Percentiles rank a stretch among this genome's conserved stretches.
phyloP scores from a whole-genome alignment of 2,113 vertebrate genomes.

The Sorex fumeus region DNA sequence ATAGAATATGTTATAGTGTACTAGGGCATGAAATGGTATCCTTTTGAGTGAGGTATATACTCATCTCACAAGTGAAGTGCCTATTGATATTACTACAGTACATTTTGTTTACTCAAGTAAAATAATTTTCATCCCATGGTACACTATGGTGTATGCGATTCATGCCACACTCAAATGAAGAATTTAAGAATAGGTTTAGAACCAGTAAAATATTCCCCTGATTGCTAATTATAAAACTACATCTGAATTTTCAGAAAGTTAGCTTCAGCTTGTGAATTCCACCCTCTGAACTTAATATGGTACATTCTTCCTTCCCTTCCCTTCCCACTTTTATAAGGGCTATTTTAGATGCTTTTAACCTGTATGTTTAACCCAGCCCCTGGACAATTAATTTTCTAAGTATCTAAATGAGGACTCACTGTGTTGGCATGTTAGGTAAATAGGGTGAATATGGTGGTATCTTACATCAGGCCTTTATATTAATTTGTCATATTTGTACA shows the following conservation, averaged over 20 bases:
- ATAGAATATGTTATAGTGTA: slow-evolving; percentile 89
- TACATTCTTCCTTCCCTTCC: not conserved
- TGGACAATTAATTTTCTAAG: slow-evolving; percentile 42
- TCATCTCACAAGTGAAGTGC: slow-evolving; percentile 83
- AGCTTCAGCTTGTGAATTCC: slow-evolving; percentile 69
- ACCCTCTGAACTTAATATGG: slow-evolving; percentile 46
- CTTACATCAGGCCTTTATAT: slow-evolving; percentile 74
- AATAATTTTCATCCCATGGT: slow-evolving; percentile 84
- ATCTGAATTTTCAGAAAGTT: slow-evolving; percentile 60
- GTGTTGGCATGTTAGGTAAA: slow-evolving; percentile 64
- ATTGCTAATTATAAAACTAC: slow-evolving; percentile 66
- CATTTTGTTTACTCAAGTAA: slow-evolving; percentile 83
- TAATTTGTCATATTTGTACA: slow-evolving; percentile 79
- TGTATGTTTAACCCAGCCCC: slow-evolving; percentile 27
- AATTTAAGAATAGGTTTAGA: slow-evolving; percentile 64
- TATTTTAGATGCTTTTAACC: slow-evolving; percentile 80
- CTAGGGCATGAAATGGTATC: slow-evolving; percentile 88
- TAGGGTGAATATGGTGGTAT: slow-evolving; percentile 66
- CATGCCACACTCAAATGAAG: slow-evolving; percentile 83
- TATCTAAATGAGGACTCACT: slow-evolving; percentile 65
- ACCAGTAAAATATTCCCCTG: slow-evolving; percentile 56
- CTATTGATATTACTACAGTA: slow-evolving; percentile 84
- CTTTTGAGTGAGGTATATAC: slow-evolving; percentile 85
- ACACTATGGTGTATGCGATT: slow-evolving; percentile 88
- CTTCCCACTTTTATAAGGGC: slow-evolving; percentile 75